Evolutionary conservation across 2,888 invertebrate species (phyloP), one percentile per base, ranked within the genome.

Genomic region (Xestoiulus laeticollis): DNA sequence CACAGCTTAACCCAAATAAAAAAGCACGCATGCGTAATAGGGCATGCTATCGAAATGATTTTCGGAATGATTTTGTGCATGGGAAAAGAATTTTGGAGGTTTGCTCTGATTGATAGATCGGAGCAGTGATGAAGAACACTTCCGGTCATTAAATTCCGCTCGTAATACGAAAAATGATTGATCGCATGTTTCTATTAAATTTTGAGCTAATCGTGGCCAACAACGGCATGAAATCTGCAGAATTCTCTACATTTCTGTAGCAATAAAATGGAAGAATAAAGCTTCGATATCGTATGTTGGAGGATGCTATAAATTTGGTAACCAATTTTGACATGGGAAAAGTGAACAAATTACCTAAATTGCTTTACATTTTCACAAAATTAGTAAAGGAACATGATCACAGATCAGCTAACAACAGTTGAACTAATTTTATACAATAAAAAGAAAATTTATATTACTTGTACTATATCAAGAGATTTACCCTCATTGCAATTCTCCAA

Each of bases 141-240:
- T 78, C 78, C 78, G 78, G 78, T 78, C 78, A 78, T 78, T 78
- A 78, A 30, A 30, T 30, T 30, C 14, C 30, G 78, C 78, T 30
- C 14, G 30, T 78, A 26, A 12, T 78, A 78, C 78, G 14, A 26
- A 78, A 78, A 30, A 78, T 78, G 78, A 78, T 78, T 26, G 78
- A 78, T 78, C 30, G 26, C 78, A 6, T 22, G 59, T 68, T 68
- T 68, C 19, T 19, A 68, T 68, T 68, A 26, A 78, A 78, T 30
- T 30, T 30, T 26, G 30, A 78, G 30, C 14, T 78, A 78, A 26
- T 16, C 26, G 78, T 78, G 78, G 12, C 68, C 68, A 22, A 22
- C 68, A 26, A 68, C 6, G 16, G 48, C 48, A 48, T 48, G 16
- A 48, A 48, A 48, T 48, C 5, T 16, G 48, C 19, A 19, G 48